phyloP scores from a whole-genome alignment of 2,888 invertebrate genomes.

The Polydrusus pterygomalis region DNA sequence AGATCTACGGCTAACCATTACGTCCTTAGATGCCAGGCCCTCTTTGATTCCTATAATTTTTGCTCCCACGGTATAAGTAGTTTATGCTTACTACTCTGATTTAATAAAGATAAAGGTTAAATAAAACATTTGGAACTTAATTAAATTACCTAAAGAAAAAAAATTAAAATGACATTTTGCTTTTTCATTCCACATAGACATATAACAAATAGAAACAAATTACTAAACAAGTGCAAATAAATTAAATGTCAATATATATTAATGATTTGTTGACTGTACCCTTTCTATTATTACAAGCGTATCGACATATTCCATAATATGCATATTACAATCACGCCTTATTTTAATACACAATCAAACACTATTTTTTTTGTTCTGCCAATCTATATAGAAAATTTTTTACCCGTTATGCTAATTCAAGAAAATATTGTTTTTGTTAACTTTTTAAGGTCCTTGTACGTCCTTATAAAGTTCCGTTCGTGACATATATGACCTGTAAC shows the following conservation, averaged over 20 bases:
- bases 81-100: too few species aligned
- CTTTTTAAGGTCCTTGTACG: conserved; percentile 24
- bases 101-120: too few species aligned
- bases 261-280: background rate
- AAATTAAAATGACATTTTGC: too few species aligned
- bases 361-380: conserved; percentile 16
- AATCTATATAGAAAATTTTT: conserved; percentile 13
- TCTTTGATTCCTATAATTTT: too few species aligned
- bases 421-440: conserved; percentile 8
- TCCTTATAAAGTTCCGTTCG: conserved; percentile 19
- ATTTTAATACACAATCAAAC: background rate
- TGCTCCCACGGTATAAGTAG: too few species aligned
- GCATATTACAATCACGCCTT: background rate
- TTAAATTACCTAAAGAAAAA: too few species aligned
- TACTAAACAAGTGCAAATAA: background rate
- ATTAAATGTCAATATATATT: background rate
- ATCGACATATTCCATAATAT: background rate
- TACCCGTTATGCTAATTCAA: conserved; percentile 26
- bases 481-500: conserved; percentile 29
- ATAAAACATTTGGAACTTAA: too few species aligned
- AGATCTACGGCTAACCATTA: too few species aligned
- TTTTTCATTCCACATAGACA: background rate
- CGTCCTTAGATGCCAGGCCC: too few species aligned
- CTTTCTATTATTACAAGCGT: background rate
- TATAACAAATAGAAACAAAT: background rate